phyloP scores from a whole-genome alignment of 2,888 invertebrate genomes.

The Diploptera punctata region DNA sequence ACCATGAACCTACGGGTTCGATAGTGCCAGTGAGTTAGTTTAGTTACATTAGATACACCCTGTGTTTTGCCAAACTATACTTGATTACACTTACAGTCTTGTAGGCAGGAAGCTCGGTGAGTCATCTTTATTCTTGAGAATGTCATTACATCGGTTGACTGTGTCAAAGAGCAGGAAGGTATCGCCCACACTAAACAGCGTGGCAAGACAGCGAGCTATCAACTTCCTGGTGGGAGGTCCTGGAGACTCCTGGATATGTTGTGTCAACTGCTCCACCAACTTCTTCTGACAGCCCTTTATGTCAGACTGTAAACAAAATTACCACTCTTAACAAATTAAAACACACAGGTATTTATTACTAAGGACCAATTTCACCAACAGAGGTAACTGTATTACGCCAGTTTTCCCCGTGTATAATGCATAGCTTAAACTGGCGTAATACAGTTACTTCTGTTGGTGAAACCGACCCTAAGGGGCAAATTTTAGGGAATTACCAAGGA shows the following conservation, averaged over 20 bases:
- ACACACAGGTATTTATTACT: too few relatives aligned
- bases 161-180: slow-evolving; percentile 96
- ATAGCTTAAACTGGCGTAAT: too few relatives aligned
- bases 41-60: too few relatives aligned
- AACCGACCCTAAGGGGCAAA: too few relatives aligned
- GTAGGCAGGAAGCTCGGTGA: slow-evolving; percentile 95
- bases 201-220: slow-evolving; percentile 90
- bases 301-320: slow-evolving; percentile 86
- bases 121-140: slow-evolving; percentile 96
- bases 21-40: too few relatives aligned
- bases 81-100: slow-evolving; percentile 76
- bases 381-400: too few relatives aligned
- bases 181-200: slow-evolving; percentile 96
- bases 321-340: too few relatives aligned
- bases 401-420: too few relatives aligned
- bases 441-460: too few relatives aligned
- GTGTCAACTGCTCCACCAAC: slow-evolving; percentile 90
- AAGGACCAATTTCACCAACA: too few relatives aligned
- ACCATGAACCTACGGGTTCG: too few relatives aligned
- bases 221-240: slow-evolving; percentile 94
- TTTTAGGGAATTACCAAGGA: too few relatives aligned
- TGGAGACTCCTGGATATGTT: slow-evolving; percentile 86
- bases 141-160: slow-evolving; percentile 97
- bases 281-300: slow-evolving; percentile 97
- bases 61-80: neutral